Percentiles rank a stretch among this genome's conserved stretches.
These are phyloP conservation scores for Cirrhinus molitorella DNA, from an alignment of 2,797 vertebrate genomes.

Conservation along the genomic window DNA sequence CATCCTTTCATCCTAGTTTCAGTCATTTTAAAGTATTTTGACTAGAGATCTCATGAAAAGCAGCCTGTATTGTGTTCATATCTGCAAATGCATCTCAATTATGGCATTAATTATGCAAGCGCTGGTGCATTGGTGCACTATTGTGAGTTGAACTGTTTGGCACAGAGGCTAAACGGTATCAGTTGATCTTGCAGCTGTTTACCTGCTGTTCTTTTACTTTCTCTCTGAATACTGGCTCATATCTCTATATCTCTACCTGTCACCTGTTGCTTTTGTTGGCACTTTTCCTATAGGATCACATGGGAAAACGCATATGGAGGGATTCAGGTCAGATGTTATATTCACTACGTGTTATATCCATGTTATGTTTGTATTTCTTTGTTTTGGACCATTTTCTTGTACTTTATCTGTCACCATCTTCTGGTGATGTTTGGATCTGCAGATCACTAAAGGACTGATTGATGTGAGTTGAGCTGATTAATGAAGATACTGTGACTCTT, in stretches of 20 bases:
- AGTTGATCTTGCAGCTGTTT: slow-evolving; percentile 43
- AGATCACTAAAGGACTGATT: background rate
- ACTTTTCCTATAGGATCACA: background rate
- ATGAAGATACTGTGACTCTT: too few relatives aligned
- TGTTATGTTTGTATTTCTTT: background rate
- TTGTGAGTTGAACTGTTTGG: slow-evolving; percentile 51
- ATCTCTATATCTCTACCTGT: background rate
- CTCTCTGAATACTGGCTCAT: background rate
- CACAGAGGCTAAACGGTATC: slow-evolving; percentile 24
- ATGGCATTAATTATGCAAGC: slow-evolving; percentile 54
- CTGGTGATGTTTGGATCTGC: background rate
- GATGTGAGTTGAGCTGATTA: background rate
- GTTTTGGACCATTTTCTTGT: background rate
- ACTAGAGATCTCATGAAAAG: background rate
- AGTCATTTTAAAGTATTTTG: background rate
- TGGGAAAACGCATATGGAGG: background rate
- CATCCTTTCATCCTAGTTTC: too few relatives aligned
- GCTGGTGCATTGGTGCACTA: slow-evolving; percentile 15
- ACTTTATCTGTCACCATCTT: background rate
- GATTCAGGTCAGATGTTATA: background rate
- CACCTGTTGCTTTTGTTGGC: slow-evolving; percentile 24
- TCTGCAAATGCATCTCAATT: slow-evolving; percentile 3
- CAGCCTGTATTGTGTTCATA: slow-evolving; percentile 9
- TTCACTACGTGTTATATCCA: background rate
- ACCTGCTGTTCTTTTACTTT: slow-evolving; percentile 5